A percentile compares a stretch with the other conserved stretches of the same genome.
Conservation (phyloP, 2,888 invertebrate genomes). For the Apantesis nais region DNA sequence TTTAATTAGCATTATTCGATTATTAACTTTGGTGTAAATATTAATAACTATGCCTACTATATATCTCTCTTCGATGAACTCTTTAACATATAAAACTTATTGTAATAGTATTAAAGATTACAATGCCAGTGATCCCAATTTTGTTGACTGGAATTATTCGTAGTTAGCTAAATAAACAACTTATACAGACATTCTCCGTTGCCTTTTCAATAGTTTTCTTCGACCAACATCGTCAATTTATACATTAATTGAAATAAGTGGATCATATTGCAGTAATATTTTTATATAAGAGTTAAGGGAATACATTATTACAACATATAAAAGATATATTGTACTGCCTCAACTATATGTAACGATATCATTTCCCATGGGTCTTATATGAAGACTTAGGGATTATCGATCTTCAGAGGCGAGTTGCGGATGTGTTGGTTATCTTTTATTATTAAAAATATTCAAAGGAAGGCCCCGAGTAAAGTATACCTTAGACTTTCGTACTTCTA, state of each 20-base stretch:
- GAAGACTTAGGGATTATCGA: background rate
- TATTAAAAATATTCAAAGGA: background rate
- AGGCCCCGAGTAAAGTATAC: background rate
- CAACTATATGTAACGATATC: background rate
- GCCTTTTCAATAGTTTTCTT: conserved; percentile 13
- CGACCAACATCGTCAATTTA: conserved; percentile 1
- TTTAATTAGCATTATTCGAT: background rate
- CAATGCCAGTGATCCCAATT: conserved; percentile 21
- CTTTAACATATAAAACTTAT: background rate
- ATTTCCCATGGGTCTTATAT: conserved; percentile 13
- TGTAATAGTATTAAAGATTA: conserved; percentile 28
- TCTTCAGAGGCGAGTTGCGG: background rate
- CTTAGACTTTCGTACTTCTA: background rate
- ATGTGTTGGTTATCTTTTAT: background rate
- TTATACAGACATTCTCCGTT: conserved; percentile 8
- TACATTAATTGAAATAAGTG: conserved; percentile 18
- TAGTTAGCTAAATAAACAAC: conserved; percentile 14
- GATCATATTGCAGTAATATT: conserved; percentile 8
- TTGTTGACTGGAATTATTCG: conserved; percentile 17
- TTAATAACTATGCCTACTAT: no score
- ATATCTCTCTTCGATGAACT: background rate
- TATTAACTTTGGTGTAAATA: background rate
- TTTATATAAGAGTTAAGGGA: conserved; percentile 5
- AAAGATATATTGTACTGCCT: conserved; percentile 1
- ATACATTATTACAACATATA: conserved; percentile 3